Evolutionary conservation across 2,113 vertebrate species (phyloP).

Genomic region (Neotoma lepida): DNA sequence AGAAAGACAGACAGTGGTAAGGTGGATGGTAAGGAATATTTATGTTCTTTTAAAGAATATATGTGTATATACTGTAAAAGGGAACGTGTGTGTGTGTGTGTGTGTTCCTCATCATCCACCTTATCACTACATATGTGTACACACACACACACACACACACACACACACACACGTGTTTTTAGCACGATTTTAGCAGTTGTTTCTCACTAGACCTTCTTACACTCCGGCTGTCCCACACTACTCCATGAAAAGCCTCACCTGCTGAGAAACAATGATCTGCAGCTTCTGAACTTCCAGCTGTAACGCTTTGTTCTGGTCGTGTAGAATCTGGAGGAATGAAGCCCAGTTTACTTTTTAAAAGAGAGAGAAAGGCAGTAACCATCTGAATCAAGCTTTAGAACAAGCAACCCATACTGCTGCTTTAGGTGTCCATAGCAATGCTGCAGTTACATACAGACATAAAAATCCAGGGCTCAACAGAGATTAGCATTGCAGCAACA

Average conservation of each 20-base stretch:
- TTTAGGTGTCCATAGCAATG: neutral
- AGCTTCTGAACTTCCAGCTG: constrained; percentile 86
- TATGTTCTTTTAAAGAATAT: neutral
- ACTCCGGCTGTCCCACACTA: neutral
- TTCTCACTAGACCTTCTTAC: neutral
- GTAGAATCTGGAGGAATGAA: constrained; percentile 83
- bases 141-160: neutral
- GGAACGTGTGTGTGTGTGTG: too few species aligned
- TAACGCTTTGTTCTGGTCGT: constrained; percentile 85
- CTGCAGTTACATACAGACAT: neutral
- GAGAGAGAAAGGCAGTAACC: constrained; percentile 19
- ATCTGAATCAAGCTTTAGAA: neutral
- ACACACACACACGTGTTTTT: constrained; percentile 30
- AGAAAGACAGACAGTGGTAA: neutral
- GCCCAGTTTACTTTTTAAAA: constrained; percentile 51
- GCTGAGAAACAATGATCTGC: constrained; percentile 84
- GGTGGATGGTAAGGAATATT: neutral
- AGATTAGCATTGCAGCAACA: neutral
- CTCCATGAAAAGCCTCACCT: constrained; percentile 80
- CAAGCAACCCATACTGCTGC: neutral
- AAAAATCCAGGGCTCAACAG: constrained; percentile 22
- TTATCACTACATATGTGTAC: neutral
- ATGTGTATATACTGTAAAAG: too few species aligned
- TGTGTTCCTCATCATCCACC: neutral
- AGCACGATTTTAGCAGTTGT: neutral